Evolutionary conservation across 2,113 vertebrate species (phyloP).

Genomic region (Pelecanoides urinatrix): DNA sequence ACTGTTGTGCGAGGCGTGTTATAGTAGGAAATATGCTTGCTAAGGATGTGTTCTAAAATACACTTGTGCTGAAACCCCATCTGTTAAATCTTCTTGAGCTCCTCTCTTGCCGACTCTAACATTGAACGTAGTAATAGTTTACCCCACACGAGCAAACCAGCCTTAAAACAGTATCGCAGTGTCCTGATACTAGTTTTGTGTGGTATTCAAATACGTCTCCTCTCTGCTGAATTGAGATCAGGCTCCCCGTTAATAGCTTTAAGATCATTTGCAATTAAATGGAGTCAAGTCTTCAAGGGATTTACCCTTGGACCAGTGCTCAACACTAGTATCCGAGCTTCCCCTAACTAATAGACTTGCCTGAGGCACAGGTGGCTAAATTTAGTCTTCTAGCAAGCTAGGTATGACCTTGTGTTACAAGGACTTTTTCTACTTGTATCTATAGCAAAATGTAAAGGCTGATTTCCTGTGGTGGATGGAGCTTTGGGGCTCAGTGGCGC

Average conservation of each 20-base stretch:
- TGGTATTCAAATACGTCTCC: neutral
- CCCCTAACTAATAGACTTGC: neutral
- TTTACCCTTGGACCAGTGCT: neutral
- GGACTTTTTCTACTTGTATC: neutral
- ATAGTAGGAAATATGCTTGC: neutral
- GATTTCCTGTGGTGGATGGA: neutral
- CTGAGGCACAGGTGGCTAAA: slow-evolving; percentile 42
- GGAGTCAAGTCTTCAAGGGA: neutral
- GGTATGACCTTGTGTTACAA: slow-evolving; percentile 11
- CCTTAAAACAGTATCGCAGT: fast-evolving
- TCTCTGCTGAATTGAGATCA: fast-evolving
- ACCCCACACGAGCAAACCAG: neutral
- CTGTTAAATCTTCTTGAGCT: neutral
- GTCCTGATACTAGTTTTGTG: neutral
- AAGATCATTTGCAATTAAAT: neutral
- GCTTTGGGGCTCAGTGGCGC: neutral
- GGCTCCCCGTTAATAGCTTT: neutral
- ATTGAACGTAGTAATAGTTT: neutral
- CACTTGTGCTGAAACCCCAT: neutral
- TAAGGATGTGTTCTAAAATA: slow-evolving; percentile 3
- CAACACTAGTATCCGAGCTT: neutral
- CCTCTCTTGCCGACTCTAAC: neutral
- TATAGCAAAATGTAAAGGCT: neutral
- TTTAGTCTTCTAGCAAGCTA: slow-evolving; percentile 3
- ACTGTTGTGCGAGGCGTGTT: neutral